Percentiles rank a stretch among this genome's conserved stretches.
These are phyloP conservation scores for Amphiprion ocellaris DNA, from an alignment of 2,113 vertebrate species.

Conservation along the genomic window DNA sequence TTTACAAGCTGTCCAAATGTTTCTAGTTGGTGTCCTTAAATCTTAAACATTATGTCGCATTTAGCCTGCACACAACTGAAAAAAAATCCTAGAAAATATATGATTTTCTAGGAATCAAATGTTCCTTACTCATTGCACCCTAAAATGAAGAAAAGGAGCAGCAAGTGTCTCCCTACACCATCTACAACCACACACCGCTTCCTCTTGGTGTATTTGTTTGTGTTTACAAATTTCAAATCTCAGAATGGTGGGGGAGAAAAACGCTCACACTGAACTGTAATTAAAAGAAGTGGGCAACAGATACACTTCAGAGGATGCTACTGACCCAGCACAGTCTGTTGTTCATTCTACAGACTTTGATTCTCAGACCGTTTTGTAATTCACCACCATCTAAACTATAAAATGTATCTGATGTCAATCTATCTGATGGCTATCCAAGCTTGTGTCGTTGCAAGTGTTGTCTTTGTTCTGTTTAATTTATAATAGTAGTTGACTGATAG, in stretches of 20 bases:
- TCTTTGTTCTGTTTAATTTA: too few relatives aligned
- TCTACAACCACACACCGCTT: neutral
- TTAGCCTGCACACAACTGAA: too few relatives aligned
- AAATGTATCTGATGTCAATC: too few relatives aligned
- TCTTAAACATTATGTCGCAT: neutral
- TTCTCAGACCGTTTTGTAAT: slow-evolving; percentile 2
- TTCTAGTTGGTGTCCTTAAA: neutral
- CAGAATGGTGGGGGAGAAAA: too few relatives aligned
- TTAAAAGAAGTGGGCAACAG: neutral
- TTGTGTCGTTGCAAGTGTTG: too few relatives aligned
- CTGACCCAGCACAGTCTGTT: neutral
- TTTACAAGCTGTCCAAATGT: neutral
- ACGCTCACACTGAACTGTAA: neutral
- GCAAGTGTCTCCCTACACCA: slow-evolving; percentile 1
- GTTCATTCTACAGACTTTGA: neutral
- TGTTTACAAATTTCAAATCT: neutral
- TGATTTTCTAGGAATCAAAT: neutral
- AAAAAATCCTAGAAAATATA: too few relatives aligned
- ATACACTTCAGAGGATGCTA: neutral
- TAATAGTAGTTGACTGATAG: neutral
- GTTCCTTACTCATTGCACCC: neutral
- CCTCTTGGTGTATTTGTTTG: neutral
- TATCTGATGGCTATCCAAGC: too few relatives aligned
- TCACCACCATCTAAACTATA: neutral
- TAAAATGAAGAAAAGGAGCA: slow-evolving; percentile 6